A percentile compares a stretch with the other conserved stretches of the same genome.
These are phyloP conservation scores for Drosophila gaucha DNA, from an alignment of 2,888 invertebrate genomes.

Conservation along the genomic window DNA sequence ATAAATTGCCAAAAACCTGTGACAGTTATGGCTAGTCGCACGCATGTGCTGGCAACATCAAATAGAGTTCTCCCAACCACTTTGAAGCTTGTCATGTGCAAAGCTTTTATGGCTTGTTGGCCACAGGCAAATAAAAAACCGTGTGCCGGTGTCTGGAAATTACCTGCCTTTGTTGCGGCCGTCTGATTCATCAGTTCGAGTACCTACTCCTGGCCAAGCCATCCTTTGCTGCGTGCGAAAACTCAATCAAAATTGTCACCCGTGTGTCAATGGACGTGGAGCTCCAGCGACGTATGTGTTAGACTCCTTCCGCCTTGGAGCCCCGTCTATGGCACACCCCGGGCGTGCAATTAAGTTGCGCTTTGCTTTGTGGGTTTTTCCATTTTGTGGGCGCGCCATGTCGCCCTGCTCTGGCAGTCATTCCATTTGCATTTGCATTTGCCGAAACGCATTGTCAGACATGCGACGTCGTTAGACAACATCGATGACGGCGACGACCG, in stretches of 20 bases:
- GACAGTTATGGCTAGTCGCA: constrained; percentile 13
- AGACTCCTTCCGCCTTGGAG: background rate
- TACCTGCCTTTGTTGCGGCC: constrained; percentile 47
- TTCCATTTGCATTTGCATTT: constrained; percentile 56
- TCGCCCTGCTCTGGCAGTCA: constrained; percentile 25
- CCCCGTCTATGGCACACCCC: constrained; percentile 32
- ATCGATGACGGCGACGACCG: constrained; percentile 39
- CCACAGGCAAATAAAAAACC: constrained; percentile 9
- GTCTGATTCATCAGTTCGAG: constrained; percentile 53
- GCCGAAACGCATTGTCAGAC: constrained; percentile 73
- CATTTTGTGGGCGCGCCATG: constrained; percentile 65
- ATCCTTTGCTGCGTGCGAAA: constrained; percentile 63
- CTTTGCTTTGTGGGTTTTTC: constrained; percentile 73
- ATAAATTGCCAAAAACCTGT: background rate
- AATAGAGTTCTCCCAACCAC: constrained; percentile 34
- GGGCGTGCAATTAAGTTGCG: constrained; percentile 73
- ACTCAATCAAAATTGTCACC: constrained; percentile 77
- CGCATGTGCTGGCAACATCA: constrained; percentile 42
- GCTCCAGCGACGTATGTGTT: constrained; percentile 6
- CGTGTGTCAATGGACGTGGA: constrained; percentile 66
- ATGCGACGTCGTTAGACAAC: constrained; percentile 66
- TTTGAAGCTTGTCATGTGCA: constrained; percentile 20
- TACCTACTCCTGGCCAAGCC: constrained; percentile 15
- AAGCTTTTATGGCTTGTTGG: constrained; percentile 33
- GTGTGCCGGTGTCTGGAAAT: constrained; percentile 37